A percentile compares a stretch with the other conserved stretches of the same genome.
phyloP scores from a whole-genome alignment of 1,140 invertebrate genomes.

The Drosophila obscura region DNA sequence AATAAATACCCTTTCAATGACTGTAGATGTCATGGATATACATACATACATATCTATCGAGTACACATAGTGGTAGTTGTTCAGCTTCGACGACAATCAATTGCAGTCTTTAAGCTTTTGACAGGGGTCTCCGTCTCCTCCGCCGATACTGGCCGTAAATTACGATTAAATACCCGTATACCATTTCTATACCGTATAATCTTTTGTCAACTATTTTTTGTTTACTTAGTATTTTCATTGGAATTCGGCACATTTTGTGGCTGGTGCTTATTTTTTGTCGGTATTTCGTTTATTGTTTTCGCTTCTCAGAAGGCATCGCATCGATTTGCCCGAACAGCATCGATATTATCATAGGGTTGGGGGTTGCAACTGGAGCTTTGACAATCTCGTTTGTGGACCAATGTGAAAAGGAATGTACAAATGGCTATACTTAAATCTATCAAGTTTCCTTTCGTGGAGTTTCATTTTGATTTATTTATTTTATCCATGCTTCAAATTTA shows the following conservation, averaged over 20 bases:
- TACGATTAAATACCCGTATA: conserved; percentile 14
- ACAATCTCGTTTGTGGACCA: too few species aligned
- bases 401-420: too few species aligned
- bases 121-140: conserved; percentile 18
- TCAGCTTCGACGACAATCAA: conserved; percentile 2
- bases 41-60: neutral
- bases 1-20: too few species aligned
- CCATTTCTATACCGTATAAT: conserved; percentile 6
- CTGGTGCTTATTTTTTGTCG: neutral
- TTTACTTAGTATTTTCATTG: conserved; percentile 23
- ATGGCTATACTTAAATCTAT: neutral
- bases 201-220: conserved; percentile 13
- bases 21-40: too few species aligned
- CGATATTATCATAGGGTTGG: too few species aligned
- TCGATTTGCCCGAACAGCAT: too few species aligned
- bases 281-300: neutral
- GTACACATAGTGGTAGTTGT: conserved; percentile 3
- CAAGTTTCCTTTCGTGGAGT: too few species aligned
- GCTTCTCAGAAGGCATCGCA: too few species aligned
- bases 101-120: conserved; percentile 20
- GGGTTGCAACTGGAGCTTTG: too few species aligned
- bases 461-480: neutral
- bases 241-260: conserved; percentile 28
- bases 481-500: too few species aligned
- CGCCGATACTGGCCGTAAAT: conserved; percentile 20